Percentiles rank a stretch among this genome's conserved stretches.
These are phyloP conservation scores for Prenolepis imparis DNA, from an alignment of 2,888 invertebrate genomes.

Conservation along the genomic window DNA sequence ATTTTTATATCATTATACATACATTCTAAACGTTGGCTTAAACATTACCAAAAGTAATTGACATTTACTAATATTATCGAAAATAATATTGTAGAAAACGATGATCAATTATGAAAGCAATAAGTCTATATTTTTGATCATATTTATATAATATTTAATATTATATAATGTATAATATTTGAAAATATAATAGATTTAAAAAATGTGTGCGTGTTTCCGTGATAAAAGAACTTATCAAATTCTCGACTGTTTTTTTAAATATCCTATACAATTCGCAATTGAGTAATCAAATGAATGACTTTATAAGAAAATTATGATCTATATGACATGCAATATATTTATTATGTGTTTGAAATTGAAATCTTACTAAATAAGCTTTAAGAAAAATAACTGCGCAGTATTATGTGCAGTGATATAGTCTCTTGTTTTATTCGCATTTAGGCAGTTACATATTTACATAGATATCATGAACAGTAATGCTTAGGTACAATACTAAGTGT, in stretches of 20 bases:
- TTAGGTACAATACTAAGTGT: constrained; percentile 70
- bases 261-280: background rate
- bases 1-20: background rate
- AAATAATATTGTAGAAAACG: background rate
- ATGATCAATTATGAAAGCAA: constrained; percentile 66
- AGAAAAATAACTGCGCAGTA: constrained; percentile 45
- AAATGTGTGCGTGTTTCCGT: background rate
- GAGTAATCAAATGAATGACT: background rate
- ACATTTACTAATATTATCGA: background rate
- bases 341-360: background rate
- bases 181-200: background rate
- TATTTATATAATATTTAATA: background rate
- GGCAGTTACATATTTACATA: constrained; percentile 86
- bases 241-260: background rate
- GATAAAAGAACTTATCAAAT: background rate
- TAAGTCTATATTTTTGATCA: constrained; percentile 33
- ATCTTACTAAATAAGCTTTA: background rate
- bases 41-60: constrained; percentile 5
- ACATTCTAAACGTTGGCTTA: background rate
- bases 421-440: constrained; percentile 81
- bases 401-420: constrained; percentile 76
- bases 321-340: background rate
- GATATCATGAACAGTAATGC: constrained; percentile 83
- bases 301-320: background rate
- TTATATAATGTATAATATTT: constrained; percentile 5